Conservation (phyloP, 2,113 vertebrate species). For the Dicerorhinus sumatrensis region DNA sequence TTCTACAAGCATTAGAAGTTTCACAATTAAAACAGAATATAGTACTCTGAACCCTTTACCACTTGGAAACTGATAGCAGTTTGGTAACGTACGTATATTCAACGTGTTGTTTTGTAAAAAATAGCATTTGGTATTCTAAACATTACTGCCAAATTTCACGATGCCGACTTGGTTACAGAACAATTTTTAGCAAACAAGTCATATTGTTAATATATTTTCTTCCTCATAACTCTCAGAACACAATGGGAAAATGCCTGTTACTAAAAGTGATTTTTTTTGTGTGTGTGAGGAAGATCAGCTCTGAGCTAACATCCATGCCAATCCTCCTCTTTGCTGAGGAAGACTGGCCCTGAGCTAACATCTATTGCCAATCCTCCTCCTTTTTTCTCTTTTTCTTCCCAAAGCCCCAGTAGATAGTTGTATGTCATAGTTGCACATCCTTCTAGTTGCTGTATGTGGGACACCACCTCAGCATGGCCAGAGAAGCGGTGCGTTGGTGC, state of each 20-base stretch:
- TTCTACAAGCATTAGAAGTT: background rate
- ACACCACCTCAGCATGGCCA: too few species aligned
- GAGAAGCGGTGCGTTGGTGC: too few species aligned
- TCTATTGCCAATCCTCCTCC: too few species aligned
- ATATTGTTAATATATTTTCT: background rate
- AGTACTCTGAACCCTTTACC: background rate
- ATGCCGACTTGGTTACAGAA: background rate
- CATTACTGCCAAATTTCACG: constrained; percentile 2
- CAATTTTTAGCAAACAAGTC: background rate
- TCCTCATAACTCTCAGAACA: constrained; percentile 9
- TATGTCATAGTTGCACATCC: too few species aligned
- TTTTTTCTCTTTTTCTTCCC: too few species aligned
- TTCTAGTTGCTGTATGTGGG: too few species aligned
- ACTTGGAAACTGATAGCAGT: constrained; percentile 1
- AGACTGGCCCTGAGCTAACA: too few species aligned
- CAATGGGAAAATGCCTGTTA: background rate
- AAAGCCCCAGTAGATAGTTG: too few species aligned
- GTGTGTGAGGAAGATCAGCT: too few species aligned
- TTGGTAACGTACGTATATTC: background rate
- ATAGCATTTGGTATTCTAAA: background rate
- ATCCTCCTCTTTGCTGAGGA: too few species aligned
- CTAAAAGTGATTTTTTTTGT: background rate
- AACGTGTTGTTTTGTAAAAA: background rate
- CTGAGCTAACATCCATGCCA: too few species aligned
- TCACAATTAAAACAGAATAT: background rate